Evolutionary conservation across 2,888 invertebrate species (phyloP).

Genomic region (Mystacides longicornis): DNA sequence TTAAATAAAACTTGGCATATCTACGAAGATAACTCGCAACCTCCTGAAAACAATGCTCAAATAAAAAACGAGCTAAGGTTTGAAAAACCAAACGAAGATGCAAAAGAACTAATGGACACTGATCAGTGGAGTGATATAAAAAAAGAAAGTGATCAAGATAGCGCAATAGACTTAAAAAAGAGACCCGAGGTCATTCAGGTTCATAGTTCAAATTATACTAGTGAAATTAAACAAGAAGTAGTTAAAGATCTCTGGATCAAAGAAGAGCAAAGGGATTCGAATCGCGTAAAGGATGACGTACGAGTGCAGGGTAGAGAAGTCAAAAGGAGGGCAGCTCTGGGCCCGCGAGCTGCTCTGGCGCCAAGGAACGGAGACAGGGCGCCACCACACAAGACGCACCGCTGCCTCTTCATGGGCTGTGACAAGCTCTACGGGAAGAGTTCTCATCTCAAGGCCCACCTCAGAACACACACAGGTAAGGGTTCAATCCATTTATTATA

Average conservation of each 20-base stretch:
- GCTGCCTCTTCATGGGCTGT: conserved; percentile 52
- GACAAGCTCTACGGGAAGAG: conserved; percentile 58
- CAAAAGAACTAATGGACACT: conserved; percentile 8
- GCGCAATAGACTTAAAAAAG: not conserved
- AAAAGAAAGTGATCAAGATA: not conserved
- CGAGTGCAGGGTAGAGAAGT: conserved; percentile 23
- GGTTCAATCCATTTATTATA: not conserved
- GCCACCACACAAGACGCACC: conserved; percentile 43
- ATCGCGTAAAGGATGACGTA: conserved; percentile 13
- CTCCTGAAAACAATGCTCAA: not conserved
- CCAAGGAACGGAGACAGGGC: conserved; percentile 23
- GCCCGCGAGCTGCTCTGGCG: conserved; percentile 23
- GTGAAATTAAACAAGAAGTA: conserved; percentile 11
- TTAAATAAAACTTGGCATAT: conserved; percentile 7
- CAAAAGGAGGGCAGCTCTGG: conserved; percentile 18
- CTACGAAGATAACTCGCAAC: not conserved
- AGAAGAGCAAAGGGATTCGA: conserved; percentile 11
- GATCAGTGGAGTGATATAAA: not conserved
- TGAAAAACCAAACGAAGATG: not conserved
- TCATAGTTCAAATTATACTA: not conserved
- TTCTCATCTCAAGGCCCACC: conserved; percentile 58
- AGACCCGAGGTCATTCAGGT: not conserved
- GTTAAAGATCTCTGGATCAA: conserved; percentile 9
- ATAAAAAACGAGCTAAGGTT: not conserved
- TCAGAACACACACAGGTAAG: conserved; percentile 57